A percentile compares a stretch with the other conserved stretches of the same genome.
Conservation (phyloP, 2,888 invertebrate genomes). For the Stenotaenia linearis region DNA sequence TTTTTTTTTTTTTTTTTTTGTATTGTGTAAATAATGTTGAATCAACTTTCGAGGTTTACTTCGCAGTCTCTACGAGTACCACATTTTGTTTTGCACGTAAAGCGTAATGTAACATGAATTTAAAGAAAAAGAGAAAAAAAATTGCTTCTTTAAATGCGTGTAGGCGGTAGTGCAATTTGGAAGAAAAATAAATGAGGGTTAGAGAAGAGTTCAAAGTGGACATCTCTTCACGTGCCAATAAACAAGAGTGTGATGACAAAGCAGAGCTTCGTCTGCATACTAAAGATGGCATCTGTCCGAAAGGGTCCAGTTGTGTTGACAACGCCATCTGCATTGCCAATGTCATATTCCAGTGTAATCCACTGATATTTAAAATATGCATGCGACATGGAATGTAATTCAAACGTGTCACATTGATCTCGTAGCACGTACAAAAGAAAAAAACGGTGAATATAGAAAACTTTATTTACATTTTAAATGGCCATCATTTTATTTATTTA, state of each 20-base stretch:
- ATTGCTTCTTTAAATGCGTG: not conserved
- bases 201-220: not conserved
- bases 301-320: not conserved
- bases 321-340: slow-evolving; percentile 4
- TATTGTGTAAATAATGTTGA: no score
- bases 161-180: not conserved
- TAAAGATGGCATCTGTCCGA: slow-evolving; percentile 14
- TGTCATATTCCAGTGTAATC: not conserved
- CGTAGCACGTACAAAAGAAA: not conserved
- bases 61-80: no score
- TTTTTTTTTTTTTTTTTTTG: no score
- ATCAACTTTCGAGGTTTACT: no score
- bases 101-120: no score
- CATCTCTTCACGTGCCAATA: not conserved
- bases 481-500: not conserved
- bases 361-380: slow-evolving; percentile 11
- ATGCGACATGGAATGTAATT: slow-evolving; percentile 1
- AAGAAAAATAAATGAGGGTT: not conserved
- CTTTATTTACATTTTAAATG: not conserved
- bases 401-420: slow-evolving; percentile 1
- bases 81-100: no score
- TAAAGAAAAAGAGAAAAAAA: no score
- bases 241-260: slow-evolving; percentile 7
- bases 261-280: not conserved
- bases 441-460: not conserved